phyloP scores from a whole-genome alignment of 1,140 invertebrate species.

The Drosophila ananassae region DNA sequence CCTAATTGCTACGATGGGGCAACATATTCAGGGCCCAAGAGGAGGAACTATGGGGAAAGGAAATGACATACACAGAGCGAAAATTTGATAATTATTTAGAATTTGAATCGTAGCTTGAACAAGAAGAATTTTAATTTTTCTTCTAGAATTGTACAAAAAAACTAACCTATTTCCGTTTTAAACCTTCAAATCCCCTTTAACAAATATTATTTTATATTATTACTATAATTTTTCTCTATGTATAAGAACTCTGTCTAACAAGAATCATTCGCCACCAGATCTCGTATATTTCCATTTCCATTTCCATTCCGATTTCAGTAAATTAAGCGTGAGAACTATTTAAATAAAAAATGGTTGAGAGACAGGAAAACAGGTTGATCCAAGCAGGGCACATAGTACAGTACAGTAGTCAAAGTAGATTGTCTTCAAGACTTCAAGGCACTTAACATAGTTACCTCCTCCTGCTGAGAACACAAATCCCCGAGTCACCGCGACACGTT shows the following conservation, averaged over 20 bases:
- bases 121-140: neutral
- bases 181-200: neutral
- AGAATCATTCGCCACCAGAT: constrained; percentile 18
- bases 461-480: constrained; percentile 24
- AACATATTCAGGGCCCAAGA: constrained; percentile 35
- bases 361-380: constrained; percentile 46
- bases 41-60: constrained; percentile 20
- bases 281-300: constrained; percentile 43
- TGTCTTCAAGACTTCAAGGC: constrained; percentile 15
- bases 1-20: constrained; percentile 61
- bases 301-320: constrained; percentile 60
- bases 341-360: constrained; percentile 27
- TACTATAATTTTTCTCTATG: constrained; percentile 1
- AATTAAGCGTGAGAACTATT: constrained; percentile 75
- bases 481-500: constrained; percentile 47
- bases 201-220: neutral
- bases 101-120: neutral
- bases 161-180: neutral
- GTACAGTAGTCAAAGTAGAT: constrained; percentile 20
- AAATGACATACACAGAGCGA: constrained; percentile 21
- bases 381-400: constrained; percentile 27
- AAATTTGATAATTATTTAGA: constrained; percentile 19
- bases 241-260: constrained; percentile 20
- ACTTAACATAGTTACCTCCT: constrained; percentile 34
- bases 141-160: neutral